A percentile compares a stretch with the other conserved stretches of the same genome.
phyloP scores from a whole-genome alignment of 2,888 invertebrate genomes.

The Pachymerium ferrugineum region DNA sequence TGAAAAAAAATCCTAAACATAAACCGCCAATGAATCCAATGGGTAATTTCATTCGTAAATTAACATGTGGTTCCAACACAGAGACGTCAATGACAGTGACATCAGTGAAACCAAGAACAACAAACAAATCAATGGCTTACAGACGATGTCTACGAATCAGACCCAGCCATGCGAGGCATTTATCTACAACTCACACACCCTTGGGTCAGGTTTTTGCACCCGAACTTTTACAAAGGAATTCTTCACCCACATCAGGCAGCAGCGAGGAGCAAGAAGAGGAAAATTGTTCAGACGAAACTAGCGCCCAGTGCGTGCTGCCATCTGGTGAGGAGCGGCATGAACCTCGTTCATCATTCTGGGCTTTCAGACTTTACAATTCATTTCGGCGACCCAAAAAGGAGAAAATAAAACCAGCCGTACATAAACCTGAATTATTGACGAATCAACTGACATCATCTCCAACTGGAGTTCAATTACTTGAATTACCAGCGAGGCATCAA shows the following conservation, averaged over 20 bases:
- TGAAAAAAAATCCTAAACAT: neutral
- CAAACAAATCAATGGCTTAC: conserved; percentile 23
- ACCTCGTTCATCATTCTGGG: neutral
- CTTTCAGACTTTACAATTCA: neutral
- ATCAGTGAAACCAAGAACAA: neutral
- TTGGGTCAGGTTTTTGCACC: conserved; percentile 28
- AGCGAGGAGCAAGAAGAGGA: neutral
- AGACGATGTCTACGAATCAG: conserved; percentile 28
- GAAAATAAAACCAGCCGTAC: neutral
- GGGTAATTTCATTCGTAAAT: neutral
- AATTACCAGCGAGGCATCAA: conserved; percentile 25
- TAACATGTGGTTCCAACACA: neutral
- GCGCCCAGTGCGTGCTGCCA: neutral
- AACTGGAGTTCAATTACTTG: neutral
- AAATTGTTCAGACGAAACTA: neutral
- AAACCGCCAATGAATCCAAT: neutral
- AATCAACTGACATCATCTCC: neutral
- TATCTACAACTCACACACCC: conserved; percentile 19
- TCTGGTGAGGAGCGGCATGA: conserved; percentile 5
- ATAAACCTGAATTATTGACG: neutral
- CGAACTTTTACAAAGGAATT: conserved; percentile 9
- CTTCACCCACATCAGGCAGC: neutral
- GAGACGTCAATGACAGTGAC: neutral
- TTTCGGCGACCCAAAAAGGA: neutral
- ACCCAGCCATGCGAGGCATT: conserved; percentile 18